Conservation (phyloP, 2,797 vertebrate species). For the Micromesistius poutassou region DNA sequence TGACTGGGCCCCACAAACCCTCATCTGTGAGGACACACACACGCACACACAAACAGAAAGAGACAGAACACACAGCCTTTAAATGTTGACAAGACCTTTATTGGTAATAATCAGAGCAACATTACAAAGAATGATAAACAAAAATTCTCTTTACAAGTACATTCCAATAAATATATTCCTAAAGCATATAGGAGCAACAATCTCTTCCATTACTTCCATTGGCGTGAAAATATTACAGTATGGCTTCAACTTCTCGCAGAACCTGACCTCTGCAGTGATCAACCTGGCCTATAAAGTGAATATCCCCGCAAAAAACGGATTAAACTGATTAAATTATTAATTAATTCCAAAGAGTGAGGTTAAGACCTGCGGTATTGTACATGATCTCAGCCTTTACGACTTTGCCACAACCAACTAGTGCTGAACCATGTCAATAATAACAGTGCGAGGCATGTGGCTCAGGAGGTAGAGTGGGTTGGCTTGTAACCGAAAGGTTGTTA, state of each 20-base stretch:
- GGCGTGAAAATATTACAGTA: constrained; percentile 1
- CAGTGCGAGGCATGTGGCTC: too few relatives aligned
- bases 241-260: not conserved
- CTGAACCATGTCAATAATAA: not conserved
- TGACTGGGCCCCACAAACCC: too few relatives aligned
- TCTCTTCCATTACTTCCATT: constrained; percentile 28
- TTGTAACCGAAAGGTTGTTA: too few relatives aligned
- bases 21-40: too few relatives aligned
- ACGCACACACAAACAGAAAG: not conserved
- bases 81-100: constrained; percentile 31
- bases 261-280: not conserved
- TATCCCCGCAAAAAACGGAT: not conserved
- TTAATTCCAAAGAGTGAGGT: not conserved
- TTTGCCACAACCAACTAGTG: not conserved
- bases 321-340: not conserved
- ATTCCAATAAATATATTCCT: constrained; percentile 48
- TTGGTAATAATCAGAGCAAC: not conserved
- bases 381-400: not conserved
- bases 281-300: not conserved
- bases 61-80: constrained; percentile 7
- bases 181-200: constrained; percentile 18
- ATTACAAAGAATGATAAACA: constrained; percentile 9
- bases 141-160: constrained; percentile 19
- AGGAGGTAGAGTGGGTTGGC: too few relatives aligned
- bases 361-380: not conserved